phyloP scores from a whole-genome alignment of 2,797 vertebrate species.

The Diplodus sargus region DNA sequence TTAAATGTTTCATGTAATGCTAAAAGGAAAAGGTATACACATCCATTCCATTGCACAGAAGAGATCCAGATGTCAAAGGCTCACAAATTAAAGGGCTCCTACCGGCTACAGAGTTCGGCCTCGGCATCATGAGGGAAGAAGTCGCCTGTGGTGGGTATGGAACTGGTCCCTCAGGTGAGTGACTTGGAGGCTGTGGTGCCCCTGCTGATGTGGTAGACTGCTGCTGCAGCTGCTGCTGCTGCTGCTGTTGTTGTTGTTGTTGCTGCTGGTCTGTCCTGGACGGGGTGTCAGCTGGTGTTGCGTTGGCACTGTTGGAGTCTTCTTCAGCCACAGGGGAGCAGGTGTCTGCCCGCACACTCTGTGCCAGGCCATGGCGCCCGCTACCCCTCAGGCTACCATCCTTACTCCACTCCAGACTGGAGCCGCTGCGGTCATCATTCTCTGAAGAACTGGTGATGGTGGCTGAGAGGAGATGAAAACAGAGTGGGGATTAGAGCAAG shows the following conservation, averaged over 20 bases:
- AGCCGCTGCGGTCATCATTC: conserved; percentile 98
- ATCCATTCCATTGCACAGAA: conserved; percentile 4
- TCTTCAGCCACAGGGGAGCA: conserved; percentile 98
- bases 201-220: conserved; percentile 62
- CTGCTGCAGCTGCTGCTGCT: conserved; percentile 63
- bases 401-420: conserved; percentile 98
- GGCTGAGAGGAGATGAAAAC: conserved; percentile 80
- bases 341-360: conserved; percentile 89
- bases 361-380: conserved; percentile 87
- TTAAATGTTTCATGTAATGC: conserved; percentile 17
- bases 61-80: conserved; percentile 28
- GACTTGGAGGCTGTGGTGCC: conserved; percentile 57
- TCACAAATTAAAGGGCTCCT: conserved; percentile 57
- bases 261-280: conserved; percentile 76
- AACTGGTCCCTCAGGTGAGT: conserved; percentile 87
- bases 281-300: conserved; percentile 69
- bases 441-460: conserved; percentile 99
- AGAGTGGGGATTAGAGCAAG: conserved; percentile 6
- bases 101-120: conserved; percentile 99
- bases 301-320: conserved; percentile 81
- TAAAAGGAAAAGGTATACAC: conserved; percentile 19
- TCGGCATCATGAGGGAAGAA: conserved; percentile 94
- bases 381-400: conserved; percentile 92
- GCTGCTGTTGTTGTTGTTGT: conserved; percentile 16
- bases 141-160: conserved; percentile 87